A percentile compares a stretch with the other conserved stretches of the same genome.
Evolutionary conservation across 2,113 vertebrate species (phyloP).

Genomic region (Leptodactylus fuscus): DNA sequence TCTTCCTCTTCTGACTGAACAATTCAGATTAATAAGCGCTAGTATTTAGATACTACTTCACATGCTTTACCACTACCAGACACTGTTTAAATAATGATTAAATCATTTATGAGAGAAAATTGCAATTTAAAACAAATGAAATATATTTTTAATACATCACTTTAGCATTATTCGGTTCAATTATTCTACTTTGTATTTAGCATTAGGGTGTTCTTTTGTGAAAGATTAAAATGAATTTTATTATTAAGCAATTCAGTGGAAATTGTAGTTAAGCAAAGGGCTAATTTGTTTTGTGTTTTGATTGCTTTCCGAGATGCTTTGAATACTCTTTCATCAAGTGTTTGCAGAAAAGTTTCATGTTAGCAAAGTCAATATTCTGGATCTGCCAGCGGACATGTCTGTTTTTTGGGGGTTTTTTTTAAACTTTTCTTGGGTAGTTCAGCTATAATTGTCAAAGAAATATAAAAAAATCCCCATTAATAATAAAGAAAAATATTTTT

Average conservation of each 20-base stretch:
- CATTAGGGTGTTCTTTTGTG: conserved; percentile 57
- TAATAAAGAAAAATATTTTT: too few relatives aligned
- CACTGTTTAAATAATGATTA: conserved; percentile 60
- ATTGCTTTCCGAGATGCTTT: conserved; percentile 56
- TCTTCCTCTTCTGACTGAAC: conserved; percentile 56
- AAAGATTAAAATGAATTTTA: conserved; percentile 59
- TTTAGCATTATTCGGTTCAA: conserved; percentile 60
- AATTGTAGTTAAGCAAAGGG: conserved; percentile 58
- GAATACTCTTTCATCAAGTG: conserved; percentile 20
- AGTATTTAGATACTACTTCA: conserved; percentile 59
- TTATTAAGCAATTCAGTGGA: conserved; percentile 57
- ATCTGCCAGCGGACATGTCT: too few relatives aligned
- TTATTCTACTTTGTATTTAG: conserved; percentile 59
- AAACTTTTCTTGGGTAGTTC: neutral
- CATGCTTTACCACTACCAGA: conserved; percentile 53
- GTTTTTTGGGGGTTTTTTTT: neutral
- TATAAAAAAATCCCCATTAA: neutral
- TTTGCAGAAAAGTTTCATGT: conserved; percentile 20
- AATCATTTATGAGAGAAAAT: conserved; percentile 61
- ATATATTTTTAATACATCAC: conserved; percentile 61
- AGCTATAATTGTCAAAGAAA: neutral
- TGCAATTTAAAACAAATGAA: conserved; percentile 61
- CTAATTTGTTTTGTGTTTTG: conserved; percentile 60
- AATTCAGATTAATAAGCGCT: conserved; percentile 56
- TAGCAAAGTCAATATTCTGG: conserved; percentile 19